Percentiles rank a stretch among this genome's conserved stretches.
These are phyloP conservation scores for Nanger granti DNA, from an alignment of 2,113 vertebrate genomes.

Conservation along the genomic window DNA sequence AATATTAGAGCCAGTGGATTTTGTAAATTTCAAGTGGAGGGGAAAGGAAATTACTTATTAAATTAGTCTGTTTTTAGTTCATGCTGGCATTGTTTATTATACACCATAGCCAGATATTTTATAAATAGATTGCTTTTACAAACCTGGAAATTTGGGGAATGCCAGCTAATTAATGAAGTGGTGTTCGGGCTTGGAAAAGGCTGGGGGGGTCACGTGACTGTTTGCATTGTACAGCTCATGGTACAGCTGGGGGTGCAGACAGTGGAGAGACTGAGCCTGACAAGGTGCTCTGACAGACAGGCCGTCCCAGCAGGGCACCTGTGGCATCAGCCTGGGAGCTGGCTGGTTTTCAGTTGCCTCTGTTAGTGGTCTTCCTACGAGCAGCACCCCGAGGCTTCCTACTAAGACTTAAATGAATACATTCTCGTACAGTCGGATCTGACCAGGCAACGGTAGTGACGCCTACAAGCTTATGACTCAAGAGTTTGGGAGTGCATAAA, in stretches of 20 bases:
- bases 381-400: background rate
- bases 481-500: background rate
- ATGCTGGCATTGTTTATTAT: constrained; percentile 63
- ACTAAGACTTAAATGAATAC: background rate
- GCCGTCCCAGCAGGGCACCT: background rate
- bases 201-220: background rate
- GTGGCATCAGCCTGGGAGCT: background rate
- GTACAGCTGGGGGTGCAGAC: background rate
- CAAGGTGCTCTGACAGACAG: background rate
- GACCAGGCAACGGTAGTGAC: background rate
- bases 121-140: constrained; percentile 54
- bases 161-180: constrained; percentile 30
- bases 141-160: constrained; percentile 37
- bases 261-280: no score
- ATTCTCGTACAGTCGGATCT: background rate
- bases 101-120: constrained; percentile 48
- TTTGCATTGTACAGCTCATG: background rate
- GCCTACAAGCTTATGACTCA: background rate
- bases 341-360: background rate
- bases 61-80: constrained; percentile 67
- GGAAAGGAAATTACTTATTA: constrained; percentile 63
- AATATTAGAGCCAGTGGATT: constrained; percentile 69
- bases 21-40: constrained; percentile 67
- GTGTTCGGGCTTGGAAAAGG: background rate
- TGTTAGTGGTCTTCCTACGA: background rate